Evolutionary conservation across 2,113 vertebrate species (phyloP), one percentile per base, ranked within the genome.

Genomic region (Hippolais icterina): DNA sequence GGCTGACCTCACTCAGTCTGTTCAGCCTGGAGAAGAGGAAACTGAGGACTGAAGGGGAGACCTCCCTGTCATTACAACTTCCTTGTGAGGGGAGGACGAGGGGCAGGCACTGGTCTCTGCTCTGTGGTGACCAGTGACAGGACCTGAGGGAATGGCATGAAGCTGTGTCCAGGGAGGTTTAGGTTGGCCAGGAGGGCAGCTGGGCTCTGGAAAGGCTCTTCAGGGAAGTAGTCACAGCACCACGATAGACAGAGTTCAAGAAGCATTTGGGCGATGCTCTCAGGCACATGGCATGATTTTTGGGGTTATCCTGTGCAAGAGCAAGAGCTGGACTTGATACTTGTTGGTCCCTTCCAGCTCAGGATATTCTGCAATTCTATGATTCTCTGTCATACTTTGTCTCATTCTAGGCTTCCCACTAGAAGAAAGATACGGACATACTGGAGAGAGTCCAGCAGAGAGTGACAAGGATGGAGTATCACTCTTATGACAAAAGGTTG

Each of bases 141-240:
- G 27, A 65, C 15, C 12, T 0, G 0, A 59, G 21, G 28, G 27
- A 66, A 52, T 42, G 39, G 44, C 10, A 19, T 33, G 15, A 50
- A 23, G 33, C 10, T 57, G 18, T 50, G 27, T 24, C 18, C 44
- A 6, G 37, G 19, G 12, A 66, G 6, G 31, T 52, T 66, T 52
- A 44, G 10, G 10, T 3, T 29, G n/a, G 23, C 10, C 15, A 0
- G 1, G 10, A 50, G 22, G 27, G 17, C 6, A 7, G 6, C 1
- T 64, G 50, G 8, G 17, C 7, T 44, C 33, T 33, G 19, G 37
- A 28, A 74, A 74, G 33, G 8, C 10, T 65, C 18, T 64, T 15
- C 19, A 33, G 68, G 44, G 18, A 37, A 89, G 33, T 24, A 15
- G 12, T 75, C 77, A 74, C 19, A 74, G 7, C 27, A 81, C 6